Base-by-base conservation (phyloP, 2,113 vertebrate genomes). In the Archocentrus centrarchus region DNA sequence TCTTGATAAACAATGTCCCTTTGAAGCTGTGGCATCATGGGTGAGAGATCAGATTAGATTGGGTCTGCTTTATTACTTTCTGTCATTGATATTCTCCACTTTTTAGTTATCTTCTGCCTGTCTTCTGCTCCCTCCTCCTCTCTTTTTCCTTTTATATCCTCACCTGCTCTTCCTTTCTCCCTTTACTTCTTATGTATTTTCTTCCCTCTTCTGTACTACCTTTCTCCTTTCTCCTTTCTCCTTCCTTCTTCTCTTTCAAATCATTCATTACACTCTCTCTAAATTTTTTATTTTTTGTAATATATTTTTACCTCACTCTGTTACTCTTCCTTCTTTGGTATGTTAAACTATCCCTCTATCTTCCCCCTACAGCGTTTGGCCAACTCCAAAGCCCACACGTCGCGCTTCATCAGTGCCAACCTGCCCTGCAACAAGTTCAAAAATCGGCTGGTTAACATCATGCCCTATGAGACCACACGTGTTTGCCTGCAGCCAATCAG, bases 371-470 rank as follows among this genome's bases (percentile, higher is more conserved):
- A 99, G 98, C 96, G 98, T 59, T 96, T 99, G 14, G 98, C 98
- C 93, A 99, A 98, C 94, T 99, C 98, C 94, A 99, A 99, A 94
- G 98, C 98, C 81, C 98, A 99, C 96, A 99, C 98, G 0, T 99
- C 98, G 6, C 96, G 98, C 83, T 99, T 99, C 95, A 97, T 99
- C 96, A 99, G 98, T 63, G 98, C 98, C 97, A 99, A 99, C 92
- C 97, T 99, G 79, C 98, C 98, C 9, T 99, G 98, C 93, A 99
- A 99, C 97, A 99, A 99, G 88, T 99, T 99, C 94, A 99, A 99
- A 95, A 99, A 99, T 88, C 97, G 98, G 85, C 96, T 99, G 79
- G 98, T 99, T 15, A 99, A 99, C 95, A 98, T 99, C 95, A 99
- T 99, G 98, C 98, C 98, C 2, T 99, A 99, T 0, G 98, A 99